Evolutionary conservation across 2,888 invertebrate genomes (phyloP).

Genomic region (Biston stratarius): DNA sequence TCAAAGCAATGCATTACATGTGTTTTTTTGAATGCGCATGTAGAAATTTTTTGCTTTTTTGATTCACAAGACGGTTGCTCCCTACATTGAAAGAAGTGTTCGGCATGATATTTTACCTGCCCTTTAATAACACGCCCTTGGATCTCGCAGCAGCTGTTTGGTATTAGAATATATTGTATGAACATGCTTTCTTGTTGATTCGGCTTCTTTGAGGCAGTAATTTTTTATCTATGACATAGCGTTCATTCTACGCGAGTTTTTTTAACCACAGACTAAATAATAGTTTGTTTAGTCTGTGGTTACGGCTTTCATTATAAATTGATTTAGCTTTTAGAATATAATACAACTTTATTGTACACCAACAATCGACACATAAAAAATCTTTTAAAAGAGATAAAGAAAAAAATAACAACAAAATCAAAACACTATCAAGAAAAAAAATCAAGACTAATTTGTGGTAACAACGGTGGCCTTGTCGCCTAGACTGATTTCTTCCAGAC

Average conservation of each 20-base stretch:
- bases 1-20: neutral
- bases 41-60: conserved; percentile 7
- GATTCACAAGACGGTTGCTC: conserved; percentile 48
- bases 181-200: conserved; percentile 53
- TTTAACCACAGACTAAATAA: too few species aligned
- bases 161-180: conserved; percentile 64
- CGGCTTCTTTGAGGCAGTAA: conserved; percentile 56
- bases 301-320: neutral
- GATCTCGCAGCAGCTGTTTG: conserved; percentile 71
- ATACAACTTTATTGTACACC: too few species aligned
- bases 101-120: conserved; percentile 74
- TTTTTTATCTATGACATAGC: conserved; percentile 29
- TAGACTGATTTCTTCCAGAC: too few species aligned
- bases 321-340: conserved; percentile 29
- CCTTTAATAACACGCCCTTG: conserved; percentile 63
- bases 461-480: too few species aligned
- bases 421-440: too few species aligned
- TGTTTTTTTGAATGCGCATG: neutral
- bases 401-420: too few species aligned
- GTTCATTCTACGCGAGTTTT: conserved; percentile 22
- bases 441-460: too few species aligned
- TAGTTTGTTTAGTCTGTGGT: neutral
- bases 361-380: too few species aligned
- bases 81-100: conserved; percentile 49
- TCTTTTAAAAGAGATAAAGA: too few species aligned